A percentile compares a stretch with the other conserved stretches of the same genome.
These are phyloP conservation scores for Trissonchulus latispiculum DNA, from an alignment of 2,888 invertebrate species.

Conservation along the genomic window DNA sequence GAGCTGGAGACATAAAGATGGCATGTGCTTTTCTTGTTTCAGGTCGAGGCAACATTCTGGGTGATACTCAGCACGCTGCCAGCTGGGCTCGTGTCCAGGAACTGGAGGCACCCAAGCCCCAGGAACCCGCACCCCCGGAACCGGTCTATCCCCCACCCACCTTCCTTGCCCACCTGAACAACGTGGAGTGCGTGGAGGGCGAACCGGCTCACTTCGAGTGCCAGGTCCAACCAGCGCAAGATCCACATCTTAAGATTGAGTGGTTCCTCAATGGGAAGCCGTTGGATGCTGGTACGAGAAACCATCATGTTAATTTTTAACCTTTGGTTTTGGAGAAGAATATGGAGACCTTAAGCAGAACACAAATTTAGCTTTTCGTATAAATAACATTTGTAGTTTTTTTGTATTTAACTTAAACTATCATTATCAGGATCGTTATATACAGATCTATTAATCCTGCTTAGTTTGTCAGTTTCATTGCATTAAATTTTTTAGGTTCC, in stretches of 20 bases:
- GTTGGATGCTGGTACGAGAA: constrained; percentile 34
- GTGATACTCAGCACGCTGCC: constrained; percentile 84
- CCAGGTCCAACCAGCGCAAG: constrained; percentile 74
- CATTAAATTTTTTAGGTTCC: constrained; percentile 30
- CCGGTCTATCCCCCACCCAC: constrained; percentile 69
- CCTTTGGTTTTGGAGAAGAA: too few relatives aligned
- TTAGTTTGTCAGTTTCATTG: too few relatives aligned
- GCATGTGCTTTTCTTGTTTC: too few relatives aligned
- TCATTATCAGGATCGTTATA: too few relatives aligned
- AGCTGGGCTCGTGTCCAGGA: constrained; percentile 77
- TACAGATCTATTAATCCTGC: too few relatives aligned
- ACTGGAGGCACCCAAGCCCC: constrained; percentile 54
- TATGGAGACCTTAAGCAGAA: too few relatives aligned
- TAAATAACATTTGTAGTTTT: too few relatives aligned
- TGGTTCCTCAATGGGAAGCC: constrained; percentile 43
- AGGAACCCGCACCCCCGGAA: constrained; percentile 57
- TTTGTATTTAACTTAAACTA: too few relatives aligned
- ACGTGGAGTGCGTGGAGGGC: constrained; percentile 72
- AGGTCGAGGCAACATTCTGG: constrained; percentile 49
- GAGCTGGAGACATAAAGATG: too few relatives aligned
- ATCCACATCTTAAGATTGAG: constrained; percentile 69
- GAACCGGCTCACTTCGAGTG: constrained; percentile 82
- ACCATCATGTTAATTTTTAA: too few relatives aligned
- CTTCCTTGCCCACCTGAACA: constrained; percentile 76
- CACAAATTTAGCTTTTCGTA: too few relatives aligned